Base-by-base conservation (phyloP, 2,797 vertebrate species). In the Onychomys torridus region DNA sequence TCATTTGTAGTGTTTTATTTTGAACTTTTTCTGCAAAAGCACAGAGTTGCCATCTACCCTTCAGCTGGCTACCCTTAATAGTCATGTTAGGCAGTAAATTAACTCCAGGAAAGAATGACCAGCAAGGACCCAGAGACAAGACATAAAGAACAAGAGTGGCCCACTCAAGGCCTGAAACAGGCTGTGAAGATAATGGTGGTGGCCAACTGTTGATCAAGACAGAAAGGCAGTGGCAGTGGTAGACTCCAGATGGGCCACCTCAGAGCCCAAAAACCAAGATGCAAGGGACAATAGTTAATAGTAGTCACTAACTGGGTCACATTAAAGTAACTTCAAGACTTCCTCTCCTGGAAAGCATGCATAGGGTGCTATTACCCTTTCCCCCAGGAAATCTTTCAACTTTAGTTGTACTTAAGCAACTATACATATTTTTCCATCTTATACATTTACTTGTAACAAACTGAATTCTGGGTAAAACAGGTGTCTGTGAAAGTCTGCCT, bases 21-120 rank as follows among this genome's bases (percentile, higher is more conserved):
- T 76, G 29, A 69, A 94, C 84, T 88, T 81, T 52, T 77, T 14
- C 79, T 57, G 17, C 59, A 93, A 67, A 90, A 97, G 57, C 32
- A 57, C 17, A 93, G 75, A 46, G 11, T 90, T 82, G n/a, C 4
- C 59, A 52, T 52, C 69, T 63, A 76, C 8, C 5, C 37, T 85
- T 94, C 43, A 83, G 12, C 49, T 37, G 88, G 63, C 17, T 89
- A 12, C 46, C 46, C 63, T 49, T 49, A 49, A n/a, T 69, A 46
- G 9, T 16, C 32, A 43, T 52, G 17, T 43, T 52, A 86, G 29
- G 43, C 46, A 86, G 34, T 34, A 86, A 52, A 63, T 69, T 52
- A 86, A 43, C 43, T 69, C 6, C 63, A 85, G 21, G 43, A n/a
- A 86, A 49, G 63, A 86, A 85, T 49, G 83, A 25, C 63, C 23